Percentiles rank a stretch among this genome's conserved stretches.
phyloP scores from a whole-genome alignment of 53 echinoderm and acorn worm species.

The Luidia sarsii region DNA sequence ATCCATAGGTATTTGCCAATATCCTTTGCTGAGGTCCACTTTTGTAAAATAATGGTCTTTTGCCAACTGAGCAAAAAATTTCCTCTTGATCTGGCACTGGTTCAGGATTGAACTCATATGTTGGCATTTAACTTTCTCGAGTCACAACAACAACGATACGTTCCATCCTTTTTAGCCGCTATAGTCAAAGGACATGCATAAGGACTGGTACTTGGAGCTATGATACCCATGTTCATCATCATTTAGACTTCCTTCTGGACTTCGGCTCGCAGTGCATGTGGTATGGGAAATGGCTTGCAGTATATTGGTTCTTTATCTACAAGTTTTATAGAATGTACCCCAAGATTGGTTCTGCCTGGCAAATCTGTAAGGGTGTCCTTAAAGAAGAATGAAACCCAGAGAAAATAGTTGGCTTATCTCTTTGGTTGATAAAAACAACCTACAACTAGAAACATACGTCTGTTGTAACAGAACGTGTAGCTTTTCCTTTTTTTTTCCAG shows the following conservation, averaged over 20 bases:
- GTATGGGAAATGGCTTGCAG: conserved; percentile 55
- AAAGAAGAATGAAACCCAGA: too few species aligned
- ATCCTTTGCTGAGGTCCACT: conserved; percentile 61
- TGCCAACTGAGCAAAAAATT: conserved; percentile 54
- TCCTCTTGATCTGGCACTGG: conserved; percentile 64
- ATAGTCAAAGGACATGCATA: conserved; percentile 47
- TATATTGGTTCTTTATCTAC: conserved; percentile 35
- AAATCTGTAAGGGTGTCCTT: conserved; percentile 53
- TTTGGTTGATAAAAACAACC: too few species aligned
- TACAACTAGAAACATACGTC: too few species aligned
- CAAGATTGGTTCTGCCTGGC: conserved; percentile 58
- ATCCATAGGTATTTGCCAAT: conserved; percentile 67
- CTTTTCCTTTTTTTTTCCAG: too few species aligned
- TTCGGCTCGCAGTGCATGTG: conserved; percentile 31
- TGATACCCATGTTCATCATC: conserved; percentile 57
- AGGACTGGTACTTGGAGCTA: conserved; percentile 28
- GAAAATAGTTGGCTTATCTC: too few species aligned
- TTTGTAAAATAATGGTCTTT: conserved; percentile 54
- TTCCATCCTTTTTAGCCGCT: conserved; percentile 44
- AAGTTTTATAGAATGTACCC: conserved; percentile 28
- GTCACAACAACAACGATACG: conserved; percentile 50
- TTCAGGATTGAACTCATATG: conserved; percentile 37
- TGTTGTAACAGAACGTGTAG: too few species aligned
- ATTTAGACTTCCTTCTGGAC: conserved; percentile 41
- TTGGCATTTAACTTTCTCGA: conserved; percentile 43